Conservation (phyloP, 2,113 vertebrate species). For the Chloropsis hardwickii region DNA sequence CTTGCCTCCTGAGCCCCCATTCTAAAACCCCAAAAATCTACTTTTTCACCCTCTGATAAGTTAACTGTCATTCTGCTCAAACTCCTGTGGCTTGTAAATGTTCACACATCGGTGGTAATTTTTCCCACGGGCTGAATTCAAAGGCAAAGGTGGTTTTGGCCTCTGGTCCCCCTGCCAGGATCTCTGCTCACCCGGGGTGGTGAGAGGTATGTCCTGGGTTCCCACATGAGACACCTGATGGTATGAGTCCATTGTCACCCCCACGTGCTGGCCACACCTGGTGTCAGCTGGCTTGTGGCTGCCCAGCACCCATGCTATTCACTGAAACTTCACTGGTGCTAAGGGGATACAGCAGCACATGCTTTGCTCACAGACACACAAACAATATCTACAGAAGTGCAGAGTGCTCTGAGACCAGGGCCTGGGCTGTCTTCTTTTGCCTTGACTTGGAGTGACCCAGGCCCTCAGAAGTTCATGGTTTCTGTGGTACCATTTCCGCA, state of each 20-base stretch:
- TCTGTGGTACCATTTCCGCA: background rate
- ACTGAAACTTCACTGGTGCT: background rate
- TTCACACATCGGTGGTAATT: too few species aligned
- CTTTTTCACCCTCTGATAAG: too few species aligned
- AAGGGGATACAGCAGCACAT: fast-evolving
- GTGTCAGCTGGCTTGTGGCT: background rate
- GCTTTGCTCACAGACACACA: too few species aligned
- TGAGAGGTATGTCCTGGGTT: too few species aligned
- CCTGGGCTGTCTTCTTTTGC: background rate
- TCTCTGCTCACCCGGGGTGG: too few species aligned
- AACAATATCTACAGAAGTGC: fast-evolving
- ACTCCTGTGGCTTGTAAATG: too few species aligned
- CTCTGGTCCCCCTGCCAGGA: too few species aligned
- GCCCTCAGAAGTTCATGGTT: background rate
- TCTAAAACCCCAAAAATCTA: too few species aligned
- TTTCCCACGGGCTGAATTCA: too few species aligned
- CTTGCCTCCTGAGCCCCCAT: too few species aligned
- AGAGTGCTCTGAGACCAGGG: fast-evolving
- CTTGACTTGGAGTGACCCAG: background rate
- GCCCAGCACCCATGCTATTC: fast-evolving
- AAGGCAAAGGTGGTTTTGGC: too few species aligned
- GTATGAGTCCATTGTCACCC: background rate
- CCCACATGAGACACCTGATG: background rate
- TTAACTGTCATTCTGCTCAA: too few species aligned
- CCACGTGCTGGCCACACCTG: fast-evolving